These are phyloP conservation scores for Rotaria macrura DNA, from an alignment of 2,888 invertebrate species.

Conservation along the genomic window DNA sequence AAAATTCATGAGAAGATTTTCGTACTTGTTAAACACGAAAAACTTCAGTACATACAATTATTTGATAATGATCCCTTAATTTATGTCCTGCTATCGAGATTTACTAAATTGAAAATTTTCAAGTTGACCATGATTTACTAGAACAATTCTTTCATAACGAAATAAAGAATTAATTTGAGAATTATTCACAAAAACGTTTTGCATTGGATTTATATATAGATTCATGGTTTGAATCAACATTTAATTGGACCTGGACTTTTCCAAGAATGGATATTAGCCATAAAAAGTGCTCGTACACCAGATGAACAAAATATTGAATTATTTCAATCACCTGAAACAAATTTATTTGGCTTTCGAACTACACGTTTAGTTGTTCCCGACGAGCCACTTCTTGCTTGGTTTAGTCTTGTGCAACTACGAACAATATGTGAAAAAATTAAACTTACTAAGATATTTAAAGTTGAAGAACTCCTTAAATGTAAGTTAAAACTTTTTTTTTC, in stretches of 20 bases:
- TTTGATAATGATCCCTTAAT: no score
- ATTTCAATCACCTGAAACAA: slow-evolving; percentile 18
- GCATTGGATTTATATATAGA: neutral
- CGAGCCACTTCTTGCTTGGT: slow-evolving; percentile 30
- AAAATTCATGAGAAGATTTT: no score
- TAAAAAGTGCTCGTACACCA: slow-evolving; percentile 21
- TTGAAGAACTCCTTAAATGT: slow-evolving; percentile 21
- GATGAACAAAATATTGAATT: slow-evolving; percentile 30
- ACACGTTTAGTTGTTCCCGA: slow-evolving; percentile 22
- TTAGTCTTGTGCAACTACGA: slow-evolving; percentile 19
- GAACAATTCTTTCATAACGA: no score
- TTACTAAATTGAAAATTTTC: no score
- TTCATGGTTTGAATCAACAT: slow-evolving; percentile 28
- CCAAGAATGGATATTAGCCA: slow-evolving; percentile 32
- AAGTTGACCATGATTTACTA: no score
- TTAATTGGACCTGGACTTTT: slow-evolving; percentile 31
- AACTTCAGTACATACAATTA: no score
- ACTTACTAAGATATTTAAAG: slow-evolving; percentile 7
- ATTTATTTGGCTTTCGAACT: slow-evolving; percentile 21
- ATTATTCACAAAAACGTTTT: no score
- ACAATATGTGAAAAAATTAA: slow-evolving; percentile 15
- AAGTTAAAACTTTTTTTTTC: neutral
- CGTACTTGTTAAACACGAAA: no score
- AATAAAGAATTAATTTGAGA: no score
- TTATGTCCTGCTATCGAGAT: no score